These are phyloP conservation scores for Hoplias malabaricus DNA, from an alignment of 2,113 vertebrate species.

Conservation along the genomic window DNA sequence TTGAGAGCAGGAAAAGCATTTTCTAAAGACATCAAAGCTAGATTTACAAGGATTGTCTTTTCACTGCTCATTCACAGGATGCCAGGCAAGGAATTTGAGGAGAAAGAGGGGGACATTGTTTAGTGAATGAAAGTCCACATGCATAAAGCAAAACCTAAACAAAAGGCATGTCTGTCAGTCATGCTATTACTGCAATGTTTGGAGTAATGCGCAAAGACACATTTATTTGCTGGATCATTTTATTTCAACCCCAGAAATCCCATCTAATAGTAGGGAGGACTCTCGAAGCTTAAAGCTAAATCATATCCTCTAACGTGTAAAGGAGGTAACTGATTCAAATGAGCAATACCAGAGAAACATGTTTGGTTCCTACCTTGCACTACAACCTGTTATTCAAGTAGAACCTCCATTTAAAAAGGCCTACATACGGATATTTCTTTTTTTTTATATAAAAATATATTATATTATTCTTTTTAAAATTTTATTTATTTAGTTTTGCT, in stretches of 20 bases:
- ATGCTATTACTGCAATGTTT: neutral
- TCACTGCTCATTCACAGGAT: neutral
- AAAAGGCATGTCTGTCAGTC: slow-evolving; percentile 7
- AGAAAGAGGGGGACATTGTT: neutral
- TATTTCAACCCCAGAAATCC: neutral
- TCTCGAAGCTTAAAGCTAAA: neutral
- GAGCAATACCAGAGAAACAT: no score
- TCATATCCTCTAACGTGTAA: no score
- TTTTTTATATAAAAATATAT: no score
- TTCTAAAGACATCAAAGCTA: slow-evolving; percentile 7
- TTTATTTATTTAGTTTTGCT: no score
- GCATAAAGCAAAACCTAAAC: neutral
- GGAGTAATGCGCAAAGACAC: neutral
- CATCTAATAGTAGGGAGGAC: neutral
- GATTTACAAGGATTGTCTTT: slow-evolving; percentile 17
- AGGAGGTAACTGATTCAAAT: no score
- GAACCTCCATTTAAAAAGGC: no score
- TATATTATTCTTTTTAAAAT: no score
- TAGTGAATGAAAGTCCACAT: neutral
- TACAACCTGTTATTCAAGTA: no score
- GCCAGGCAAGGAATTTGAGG: neutral
- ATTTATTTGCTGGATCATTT: neutral
- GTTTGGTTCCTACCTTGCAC: no score
- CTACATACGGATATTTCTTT: no score
- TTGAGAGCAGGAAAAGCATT: slow-evolving; percentile 2